phyloP scores from a whole-genome alignment of 2,113 vertebrate genomes.

The Apodemus sylvaticus region DNA sequence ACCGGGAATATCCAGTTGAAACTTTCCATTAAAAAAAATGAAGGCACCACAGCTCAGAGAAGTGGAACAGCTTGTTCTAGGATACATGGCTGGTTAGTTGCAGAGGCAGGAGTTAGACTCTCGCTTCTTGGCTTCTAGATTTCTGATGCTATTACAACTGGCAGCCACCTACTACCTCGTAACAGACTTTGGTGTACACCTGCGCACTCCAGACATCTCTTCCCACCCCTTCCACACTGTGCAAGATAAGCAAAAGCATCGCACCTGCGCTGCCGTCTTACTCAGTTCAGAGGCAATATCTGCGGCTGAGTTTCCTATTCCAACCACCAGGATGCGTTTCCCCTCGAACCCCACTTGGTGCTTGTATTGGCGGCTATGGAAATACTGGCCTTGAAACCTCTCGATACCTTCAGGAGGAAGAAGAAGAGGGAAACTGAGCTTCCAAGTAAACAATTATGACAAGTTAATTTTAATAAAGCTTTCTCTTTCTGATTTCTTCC shows the following conservation, averaged over 20 bases:
- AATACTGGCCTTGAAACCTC: constrained; percentile 85
- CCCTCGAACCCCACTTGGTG: constrained; percentile 80
- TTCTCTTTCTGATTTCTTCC: background rate
- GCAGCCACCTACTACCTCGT: background rate
- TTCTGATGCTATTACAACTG: background rate
- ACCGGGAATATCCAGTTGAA: background rate
- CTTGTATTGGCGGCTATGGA: constrained; percentile 90
- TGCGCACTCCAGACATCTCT: background rate
- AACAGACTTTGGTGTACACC: background rate
- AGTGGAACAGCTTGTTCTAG: background rate
- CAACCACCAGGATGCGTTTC: constrained; percentile 88
- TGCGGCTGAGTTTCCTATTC: constrained; percentile 88
- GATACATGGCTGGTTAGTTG: background rate
- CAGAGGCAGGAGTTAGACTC: background rate
- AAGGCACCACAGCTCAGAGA: background rate
- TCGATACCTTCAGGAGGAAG: constrained; percentile 83
- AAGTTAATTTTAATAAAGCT: background rate
- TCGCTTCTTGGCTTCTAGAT: background rate
- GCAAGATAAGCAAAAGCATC: background rate
- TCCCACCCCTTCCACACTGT: background rate
- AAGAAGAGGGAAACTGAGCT: constrained; percentile 45
- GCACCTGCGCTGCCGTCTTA: constrained; percentile 86
- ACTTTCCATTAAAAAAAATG: background rate
- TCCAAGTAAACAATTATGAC: background rate
- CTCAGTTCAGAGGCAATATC: constrained; percentile 89